These are phyloP conservation scores for Coleophora deauratella DNA, from an alignment of 2,888 invertebrate genomes.

Conservation along the genomic window DNA sequence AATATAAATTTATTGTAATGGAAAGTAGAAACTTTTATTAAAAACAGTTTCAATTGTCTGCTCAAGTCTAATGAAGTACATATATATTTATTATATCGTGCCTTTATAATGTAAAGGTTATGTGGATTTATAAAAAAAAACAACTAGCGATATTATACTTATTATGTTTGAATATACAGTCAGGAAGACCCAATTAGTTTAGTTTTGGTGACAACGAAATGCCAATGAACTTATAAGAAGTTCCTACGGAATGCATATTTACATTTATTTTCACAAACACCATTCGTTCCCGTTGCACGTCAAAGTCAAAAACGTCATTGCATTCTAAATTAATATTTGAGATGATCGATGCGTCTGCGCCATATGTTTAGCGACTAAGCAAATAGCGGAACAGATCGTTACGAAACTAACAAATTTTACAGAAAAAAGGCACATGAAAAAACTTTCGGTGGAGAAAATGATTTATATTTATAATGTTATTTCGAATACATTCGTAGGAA, in stretches of 20 bases:
- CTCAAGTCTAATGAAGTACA: too few species aligned
- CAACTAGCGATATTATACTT: too few species aligned
- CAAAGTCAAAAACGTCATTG: conserved; percentile 31
- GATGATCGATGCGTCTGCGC: conserved; percentile 52
- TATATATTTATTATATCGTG: too few species aligned
- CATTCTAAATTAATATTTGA: conserved; percentile 44
- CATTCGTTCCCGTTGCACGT: conserved; percentile 36
- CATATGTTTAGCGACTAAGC: conserved; percentile 67
- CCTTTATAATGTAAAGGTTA: too few species aligned
- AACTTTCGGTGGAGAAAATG: conserved; percentile 41
- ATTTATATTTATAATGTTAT: conserved; percentile 73
- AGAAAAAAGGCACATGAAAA: conserved; percentile 41
- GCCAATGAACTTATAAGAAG: neutral
- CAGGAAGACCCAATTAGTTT: too few species aligned
- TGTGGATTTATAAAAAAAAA: too few species aligned
- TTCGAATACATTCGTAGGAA: conserved; percentile 58
- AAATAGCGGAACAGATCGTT: conserved; percentile 74
- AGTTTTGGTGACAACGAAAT: neutral
- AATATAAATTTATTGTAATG: too few species aligned
- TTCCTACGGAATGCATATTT: neutral
- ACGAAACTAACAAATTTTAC: conserved; percentile 66
- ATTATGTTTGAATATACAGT: too few species aligned
- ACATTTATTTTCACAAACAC: conserved; percentile 1
- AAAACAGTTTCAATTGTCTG: too few species aligned
- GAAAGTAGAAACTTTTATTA: too few species aligned